Conservation (phyloP, 2,113 vertebrate species). For the Antennarius striatus region DNA sequence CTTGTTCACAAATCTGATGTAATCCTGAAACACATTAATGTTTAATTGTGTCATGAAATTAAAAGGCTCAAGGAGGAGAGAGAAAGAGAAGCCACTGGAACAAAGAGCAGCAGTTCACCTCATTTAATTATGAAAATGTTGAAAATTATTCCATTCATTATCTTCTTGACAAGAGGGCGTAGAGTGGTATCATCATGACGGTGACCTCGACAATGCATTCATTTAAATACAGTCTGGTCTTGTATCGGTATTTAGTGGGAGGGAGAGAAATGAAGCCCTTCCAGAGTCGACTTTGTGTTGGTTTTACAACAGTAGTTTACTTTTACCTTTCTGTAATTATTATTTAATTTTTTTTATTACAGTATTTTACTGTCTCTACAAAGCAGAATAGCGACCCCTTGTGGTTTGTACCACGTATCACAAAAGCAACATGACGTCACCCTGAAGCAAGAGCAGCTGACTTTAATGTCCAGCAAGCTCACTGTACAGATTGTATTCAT, state of each 20-base stretch:
- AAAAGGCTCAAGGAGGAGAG: conserved; percentile 65
- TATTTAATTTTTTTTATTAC: no score
- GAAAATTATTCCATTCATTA: no score
- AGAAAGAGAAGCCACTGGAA: conserved; percentile 13
- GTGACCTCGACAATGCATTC: no score
- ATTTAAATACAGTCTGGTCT: no score
- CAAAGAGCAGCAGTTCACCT: conserved; percentile 25
- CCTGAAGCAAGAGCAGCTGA: conserved; percentile 5
- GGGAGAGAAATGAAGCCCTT: neutral
- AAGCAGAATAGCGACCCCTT: conserved; percentile 75
- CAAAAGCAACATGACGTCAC: conserved; percentile 59
- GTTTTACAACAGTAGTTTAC: no score
- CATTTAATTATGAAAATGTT: conserved; percentile 53
- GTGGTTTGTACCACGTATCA: conserved; percentile 54
- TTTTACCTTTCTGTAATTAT: no score
- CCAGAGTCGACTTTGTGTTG: neutral
- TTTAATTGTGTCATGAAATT: conserved; percentile 76
- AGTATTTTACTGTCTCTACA: neutral
- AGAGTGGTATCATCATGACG: no score
- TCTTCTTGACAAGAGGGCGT: no score
- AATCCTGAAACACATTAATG: conserved; percentile 72
- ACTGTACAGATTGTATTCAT: neutral
- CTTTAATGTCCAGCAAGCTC: conserved; percentile 18
- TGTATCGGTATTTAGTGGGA: no score
- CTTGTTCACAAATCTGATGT: conserved; percentile 74